Evolutionary conservation across 2,888 invertebrate genomes (phyloP), one percentile per base, ranked within the genome.

Genomic region (Eilema depressum): DNA sequence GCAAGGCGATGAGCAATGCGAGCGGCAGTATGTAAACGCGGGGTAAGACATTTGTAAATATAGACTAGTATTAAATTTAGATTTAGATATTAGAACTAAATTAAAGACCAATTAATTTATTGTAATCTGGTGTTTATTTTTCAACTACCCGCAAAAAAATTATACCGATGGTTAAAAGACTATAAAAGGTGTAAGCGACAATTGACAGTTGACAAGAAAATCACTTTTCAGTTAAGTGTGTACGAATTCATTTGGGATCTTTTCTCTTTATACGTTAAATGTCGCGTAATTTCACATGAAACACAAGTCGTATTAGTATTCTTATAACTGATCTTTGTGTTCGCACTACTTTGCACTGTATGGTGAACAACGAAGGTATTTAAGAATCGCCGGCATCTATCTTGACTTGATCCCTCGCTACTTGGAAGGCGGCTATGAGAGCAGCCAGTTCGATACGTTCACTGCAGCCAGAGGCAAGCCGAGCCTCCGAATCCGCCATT

Each of bases 371-470:
- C 11, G 17, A 20, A 63, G 25, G 37, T 25, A 37, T 26, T 71
- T 72, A 80, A 3, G 74, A 62, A 10, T 74, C 67, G 7, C 73
- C 68, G 1, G 65, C 28, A 47, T 89, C 85, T 1, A 90, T 66
- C 47, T 87, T 85, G 47, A 94, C 91, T 68, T 96, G 93, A 79
- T 97, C 96, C 75, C 98, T 96, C 17, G 97, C 97, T 47, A 96
- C 92, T 83, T 98, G 97, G 93, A 99, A 99, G 10, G 98, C 97
- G n/a, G 98, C 96, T 66, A 99, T 97, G 67, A 99, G 96, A 0
- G 98, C 97, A 69, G 98, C 97, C 23, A 99, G 95, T 93, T 99
- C 99, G 63, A 99, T 96, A 80, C 97, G 97, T 92, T 99, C 99
- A 88, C 97, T 98, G 76, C 98, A 97, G 33, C 99, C 99, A 75